Base-by-base conservation (phyloP, 2,888 invertebrate species). In the Caenorhabditis doughertyi region DNA sequence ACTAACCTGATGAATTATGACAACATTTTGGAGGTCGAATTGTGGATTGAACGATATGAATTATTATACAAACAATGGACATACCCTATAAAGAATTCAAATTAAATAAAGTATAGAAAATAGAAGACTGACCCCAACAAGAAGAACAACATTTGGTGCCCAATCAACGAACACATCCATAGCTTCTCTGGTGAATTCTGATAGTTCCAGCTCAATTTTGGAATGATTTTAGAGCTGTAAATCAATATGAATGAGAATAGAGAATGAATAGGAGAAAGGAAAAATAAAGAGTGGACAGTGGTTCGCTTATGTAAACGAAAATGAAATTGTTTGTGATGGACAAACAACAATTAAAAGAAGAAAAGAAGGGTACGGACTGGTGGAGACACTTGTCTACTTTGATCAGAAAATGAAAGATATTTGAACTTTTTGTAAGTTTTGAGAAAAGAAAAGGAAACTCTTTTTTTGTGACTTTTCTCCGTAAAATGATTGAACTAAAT, bases 1-100 rank as follows among this genome's bases (percentile, higher is more conserved):
- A 47, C 27, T 60, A 64, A 73, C 80, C 80, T 67, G 80, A 39
- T 29, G 70, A 55, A 21, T 58, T 64, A 25, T 74, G 44, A 55
- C 81, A 81, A 49, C 81, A 81, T 62, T 81, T 70, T 23, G 81
- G 81, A 47, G 76, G 81, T 44, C 72, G 65, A 18, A 76, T 53
- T 7, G 77, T 81, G 4, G 81, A 81, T 60, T 81, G 81, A 32
- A 81, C 23, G 7, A 81, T 35, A 39, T 81, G 81, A 49, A 81
- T 71, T 35, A 81, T 42, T 23, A 60, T 72, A 67, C 76, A 81
- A 16, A 81, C 72, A 27, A 81, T 60, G 16, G 81, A 77, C 76
- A 81, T 77, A 35, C 81, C 72, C 81, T 81, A 55, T 0, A 55
- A 64, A 7, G 23, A 51, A 62, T 56, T 42, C 39, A 18, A 56